Conservation (phyloP, 2,113 vertebrate species). For the Eulacestoma nigropectus region DNA sequence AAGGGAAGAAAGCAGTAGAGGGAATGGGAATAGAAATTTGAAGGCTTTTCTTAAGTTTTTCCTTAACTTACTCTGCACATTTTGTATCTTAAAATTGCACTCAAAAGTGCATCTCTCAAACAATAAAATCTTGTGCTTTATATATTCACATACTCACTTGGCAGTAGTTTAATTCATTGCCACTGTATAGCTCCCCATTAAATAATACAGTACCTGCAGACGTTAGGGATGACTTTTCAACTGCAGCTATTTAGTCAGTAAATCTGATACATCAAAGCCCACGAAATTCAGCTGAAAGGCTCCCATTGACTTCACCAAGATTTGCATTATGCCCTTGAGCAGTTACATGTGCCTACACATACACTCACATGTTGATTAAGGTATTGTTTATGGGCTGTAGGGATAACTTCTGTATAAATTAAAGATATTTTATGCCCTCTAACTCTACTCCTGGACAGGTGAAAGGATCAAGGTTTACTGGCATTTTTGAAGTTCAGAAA, state of each 20-base stretch:
- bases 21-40: not conserved
- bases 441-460: not conserved
- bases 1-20: not conserved
- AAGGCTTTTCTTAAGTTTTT: not conserved
- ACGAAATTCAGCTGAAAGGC: not conserved
- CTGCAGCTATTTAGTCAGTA: not conserved
- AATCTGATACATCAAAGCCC: not conserved
- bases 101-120: not conserved
- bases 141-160: not conserved
- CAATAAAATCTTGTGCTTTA: not conserved
- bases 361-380: not conserved
- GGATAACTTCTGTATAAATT: not conserved
- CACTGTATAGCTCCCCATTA: not conserved
- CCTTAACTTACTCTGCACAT: not conserved
- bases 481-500: conserved; percentile 9
- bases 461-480: conserved; percentile 21
- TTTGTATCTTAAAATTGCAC: not conserved
- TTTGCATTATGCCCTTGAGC: not conserved
- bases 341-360: not conserved
- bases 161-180: not conserved
- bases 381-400: not conserved
- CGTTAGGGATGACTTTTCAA: not conserved
- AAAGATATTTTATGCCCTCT: not conserved
- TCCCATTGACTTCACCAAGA: not conserved
- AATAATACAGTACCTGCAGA: not conserved